phyloP scores from a whole-genome alignment of 2,797 vertebrate genomes.

The Fistularia commersonii region DNA sequence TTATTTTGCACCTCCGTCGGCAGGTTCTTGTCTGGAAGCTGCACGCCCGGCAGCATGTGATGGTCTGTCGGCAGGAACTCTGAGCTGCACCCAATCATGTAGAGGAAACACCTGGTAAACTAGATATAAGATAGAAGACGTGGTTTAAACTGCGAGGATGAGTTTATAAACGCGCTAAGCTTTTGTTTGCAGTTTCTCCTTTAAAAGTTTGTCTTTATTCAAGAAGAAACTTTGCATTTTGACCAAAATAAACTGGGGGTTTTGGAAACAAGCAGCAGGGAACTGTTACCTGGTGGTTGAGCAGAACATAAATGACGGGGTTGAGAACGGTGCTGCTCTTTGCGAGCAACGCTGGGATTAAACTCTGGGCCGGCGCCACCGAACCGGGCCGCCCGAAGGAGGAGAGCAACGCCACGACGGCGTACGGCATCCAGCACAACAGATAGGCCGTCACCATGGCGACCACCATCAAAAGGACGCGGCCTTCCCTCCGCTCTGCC shows the following conservation, averaged over 20 bases:
- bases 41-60: neutral
- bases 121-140: constrained; percentile 9
- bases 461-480: constrained; percentile 65
- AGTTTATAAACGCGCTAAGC: too few species aligned
- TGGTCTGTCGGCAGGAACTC: constrained; percentile 20
- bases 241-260: too few species aligned
- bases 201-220: too few species aligned
- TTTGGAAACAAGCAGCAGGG: neutral
- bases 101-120: constrained; percentile 51
- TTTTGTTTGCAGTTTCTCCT: too few species aligned
- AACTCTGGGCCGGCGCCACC: constrained; percentile 53
- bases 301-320: constrained; percentile 69
- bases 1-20: constrained; percentile 16
- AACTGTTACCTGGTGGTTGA: constrained; percentile 66
- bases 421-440: constrained; percentile 74
- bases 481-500: constrained; percentile 25
- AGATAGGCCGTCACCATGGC: constrained; percentile 74
- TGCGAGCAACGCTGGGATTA: constrained; percentile 70
- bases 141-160: neutral
- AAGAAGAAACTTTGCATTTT: too few species aligned
- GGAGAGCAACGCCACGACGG: constrained; percentile 62
- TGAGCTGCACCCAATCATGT: constrained; percentile 44
- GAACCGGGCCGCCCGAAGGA: constrained; percentile 64
- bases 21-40: neutral
- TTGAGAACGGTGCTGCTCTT: constrained; percentile 75